phyloP scores from a whole-genome alignment of 2,888 invertebrate species.

The Lithophane ornitopus region DNA sequence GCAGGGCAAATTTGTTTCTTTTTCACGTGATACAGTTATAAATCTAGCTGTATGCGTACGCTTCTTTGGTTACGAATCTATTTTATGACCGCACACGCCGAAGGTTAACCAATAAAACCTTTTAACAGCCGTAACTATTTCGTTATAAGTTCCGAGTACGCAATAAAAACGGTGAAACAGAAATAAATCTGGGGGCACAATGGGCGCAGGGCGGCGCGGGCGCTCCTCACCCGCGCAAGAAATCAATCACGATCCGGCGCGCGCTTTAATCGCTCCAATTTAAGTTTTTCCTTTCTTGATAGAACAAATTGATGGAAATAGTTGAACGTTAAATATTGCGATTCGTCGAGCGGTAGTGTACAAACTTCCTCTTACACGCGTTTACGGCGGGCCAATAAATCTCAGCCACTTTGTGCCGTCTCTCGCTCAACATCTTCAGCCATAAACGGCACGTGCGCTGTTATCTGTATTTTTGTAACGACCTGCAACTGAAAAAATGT shows the following conservation, averaged over 20 bases:
- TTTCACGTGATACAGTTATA: constrained; percentile 89
- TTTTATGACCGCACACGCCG: constrained; percentile 89
- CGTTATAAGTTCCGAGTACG: constrained; percentile 90
- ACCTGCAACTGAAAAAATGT: constrained; percentile 82
- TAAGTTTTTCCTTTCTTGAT: constrained; percentile 86
- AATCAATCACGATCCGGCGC: constrained; percentile 84
- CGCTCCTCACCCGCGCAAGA: constrained; percentile 73
- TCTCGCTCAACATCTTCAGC: constrained; percentile 83
- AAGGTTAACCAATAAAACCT: constrained; percentile 91
- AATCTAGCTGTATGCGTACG: constrained; percentile 87
- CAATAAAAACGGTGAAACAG: constrained; percentile 89
- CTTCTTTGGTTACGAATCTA: constrained; percentile 89
- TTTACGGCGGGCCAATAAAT: constrained; percentile 85
- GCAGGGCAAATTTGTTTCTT: constrained; percentile 89
- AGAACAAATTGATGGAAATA: constrained; percentile 86
- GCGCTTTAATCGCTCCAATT: constrained; percentile 85
- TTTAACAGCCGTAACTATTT: constrained; percentile 90
- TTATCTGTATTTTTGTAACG: constrained; percentile 84
- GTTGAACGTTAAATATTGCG: constrained; percentile 86
- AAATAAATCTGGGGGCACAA: constrained; percentile 88
- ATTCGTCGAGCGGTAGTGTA: constrained; percentile 79
- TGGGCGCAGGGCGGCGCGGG: constrained; percentile 70
- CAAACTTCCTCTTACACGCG: constrained; percentile 83
- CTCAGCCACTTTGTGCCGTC: constrained; percentile 81
- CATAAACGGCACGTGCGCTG: constrained; percentile 85